These are phyloP conservation scores for Cantharis rufa DNA, from an alignment of 2,888 invertebrate species.

Conservation along the genomic window DNA sequence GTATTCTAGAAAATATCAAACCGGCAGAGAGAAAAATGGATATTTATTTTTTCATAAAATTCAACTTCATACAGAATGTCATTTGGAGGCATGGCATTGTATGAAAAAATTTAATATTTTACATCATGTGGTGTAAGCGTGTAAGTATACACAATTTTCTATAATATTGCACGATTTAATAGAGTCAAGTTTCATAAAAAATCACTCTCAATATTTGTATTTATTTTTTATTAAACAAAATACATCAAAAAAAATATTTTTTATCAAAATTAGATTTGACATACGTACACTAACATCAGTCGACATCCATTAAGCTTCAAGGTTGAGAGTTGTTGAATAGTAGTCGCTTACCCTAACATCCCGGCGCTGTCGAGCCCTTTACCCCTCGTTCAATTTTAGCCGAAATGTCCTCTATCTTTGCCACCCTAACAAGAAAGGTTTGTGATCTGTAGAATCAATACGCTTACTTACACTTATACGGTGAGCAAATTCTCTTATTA, in stretches of 20 bases:
- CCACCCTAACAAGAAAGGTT: conserved; percentile 34
- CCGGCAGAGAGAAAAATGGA: conserved; percentile 46
- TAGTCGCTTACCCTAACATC: conserved; percentile 35
- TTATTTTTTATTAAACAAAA: background rate
- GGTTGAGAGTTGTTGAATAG: conserved; percentile 41
- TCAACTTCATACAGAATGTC: conserved; percentile 13
- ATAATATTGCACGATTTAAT: background rate
- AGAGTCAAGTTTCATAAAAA: background rate
- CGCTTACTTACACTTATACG: conserved; percentile 35
- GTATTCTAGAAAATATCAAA: conserved; percentile 42
- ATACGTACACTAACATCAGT: conserved; percentile 13
- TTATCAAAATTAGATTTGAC: background rate
- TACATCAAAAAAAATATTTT: background rate
- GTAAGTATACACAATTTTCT: background rate
- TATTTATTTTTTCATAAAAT: conserved; percentile 44
- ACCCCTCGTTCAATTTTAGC: conserved; percentile 30
- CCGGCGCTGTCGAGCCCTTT: conserved; percentile 24
- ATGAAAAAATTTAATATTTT: background rate
- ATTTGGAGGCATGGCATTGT: background rate
- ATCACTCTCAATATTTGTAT: background rate
- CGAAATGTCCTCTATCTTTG: conserved; percentile 33
- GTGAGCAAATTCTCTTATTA: conserved; percentile 7
- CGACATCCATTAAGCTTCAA: conserved; percentile 42
- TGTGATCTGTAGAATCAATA: conserved; percentile 43
- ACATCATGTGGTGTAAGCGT: background rate